Percentiles rank a stretch among this genome's conserved stretches.
These are phyloP conservation scores for Hypomesus transpacificus DNA, from an alignment of 2,113 vertebrate genomes.

Conservation along the genomic window DNA sequence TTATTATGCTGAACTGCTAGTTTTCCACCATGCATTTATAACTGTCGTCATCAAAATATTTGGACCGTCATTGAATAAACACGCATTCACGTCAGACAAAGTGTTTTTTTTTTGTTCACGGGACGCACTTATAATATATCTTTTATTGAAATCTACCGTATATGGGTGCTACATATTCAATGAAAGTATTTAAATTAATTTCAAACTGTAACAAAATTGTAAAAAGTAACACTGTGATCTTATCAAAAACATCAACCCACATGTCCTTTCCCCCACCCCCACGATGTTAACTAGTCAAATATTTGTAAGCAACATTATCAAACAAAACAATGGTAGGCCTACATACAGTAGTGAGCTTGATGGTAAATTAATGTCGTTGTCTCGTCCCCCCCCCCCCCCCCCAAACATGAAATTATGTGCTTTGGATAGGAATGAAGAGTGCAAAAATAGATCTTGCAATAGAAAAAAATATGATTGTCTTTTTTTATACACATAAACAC, in stretches of 20 bases:
- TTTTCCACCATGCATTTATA: too few species aligned
- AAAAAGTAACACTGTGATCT: slow-evolving; percentile 35
- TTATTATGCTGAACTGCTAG: too few species aligned
- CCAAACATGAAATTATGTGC: slow-evolving; percentile 58
- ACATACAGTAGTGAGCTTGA: slow-evolving; percentile 24
- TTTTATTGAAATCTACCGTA: slow-evolving; percentile 24
- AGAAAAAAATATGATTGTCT: slow-evolving; percentile 65
- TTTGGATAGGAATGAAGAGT: slow-evolving; percentile 52
- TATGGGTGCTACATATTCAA: slow-evolving; percentile 12
- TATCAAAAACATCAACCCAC: not conserved
- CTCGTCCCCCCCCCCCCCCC: too few species aligned
- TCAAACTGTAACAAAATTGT: slow-evolving; percentile 23
- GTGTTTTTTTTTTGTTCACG: too few species aligned
- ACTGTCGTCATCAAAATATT: too few species aligned
- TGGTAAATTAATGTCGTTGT: slow-evolving; percentile 17
- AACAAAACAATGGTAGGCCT: not conserved
- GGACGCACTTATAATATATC: not conserved
- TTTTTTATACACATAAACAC: slow-evolving; percentile 30
- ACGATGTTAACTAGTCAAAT: not conserved
- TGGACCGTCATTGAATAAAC: too few species aligned
- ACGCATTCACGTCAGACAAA: too few species aligned
- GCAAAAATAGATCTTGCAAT: slow-evolving; percentile 73
- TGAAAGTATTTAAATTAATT: slow-evolving; percentile 30
- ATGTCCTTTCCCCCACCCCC: not conserved
- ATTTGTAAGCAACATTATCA: not conserved